Base-by-base conservation (phyloP, 2,888 invertebrate species). In the Sussaba pulchella region DNA sequence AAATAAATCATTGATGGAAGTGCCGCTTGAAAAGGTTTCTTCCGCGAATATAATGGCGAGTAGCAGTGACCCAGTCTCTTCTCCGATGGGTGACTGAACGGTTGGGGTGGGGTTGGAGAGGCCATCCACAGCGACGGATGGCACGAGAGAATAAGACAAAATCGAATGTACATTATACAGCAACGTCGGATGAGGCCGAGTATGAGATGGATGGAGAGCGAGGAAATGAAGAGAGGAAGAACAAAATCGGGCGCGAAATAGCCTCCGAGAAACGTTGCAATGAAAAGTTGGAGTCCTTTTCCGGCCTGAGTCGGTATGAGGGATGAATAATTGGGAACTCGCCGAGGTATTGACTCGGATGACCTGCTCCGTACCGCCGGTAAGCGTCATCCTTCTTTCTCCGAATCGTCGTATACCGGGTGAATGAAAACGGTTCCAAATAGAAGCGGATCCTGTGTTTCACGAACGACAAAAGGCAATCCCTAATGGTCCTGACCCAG, bases 401-500 rank as follows among this genome's bases (percentile, higher is more conserved):
- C 17, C 61, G 43, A 24, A 36, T 47, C 17, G 26, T 39, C 39
- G 71, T 78, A 73, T 69, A 78, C 76, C 43, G 63, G 52, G 17
- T 67, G 76, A 83, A 82, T 61, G 78, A 47, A 71, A 64, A 6
- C 66, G 64, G 72, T 75, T 84, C 80, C 81, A 79, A 82, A 78
- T 83, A 72, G 63, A 80, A 80, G 63, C 64, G 71, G 80, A 81
- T 86, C 82, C 66, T 64, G 52, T 79, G 79, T 79, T 79, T 72
- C 78, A 79, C 57, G 43, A 45, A 64, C 70, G 63, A 87, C 85
- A 85, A 87, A 86, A 81, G 84, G 78, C 83, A 74, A 85, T 84
- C 82, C 86, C 83, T 89, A 89, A 89, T 87, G 88, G 89, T 87
- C 82, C 85, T 84, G 87, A 87, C 85, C 87, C 70, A 89, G 83